Conservation (phyloP, 2,113 vertebrate genomes). For the Felis chaus region DNA sequence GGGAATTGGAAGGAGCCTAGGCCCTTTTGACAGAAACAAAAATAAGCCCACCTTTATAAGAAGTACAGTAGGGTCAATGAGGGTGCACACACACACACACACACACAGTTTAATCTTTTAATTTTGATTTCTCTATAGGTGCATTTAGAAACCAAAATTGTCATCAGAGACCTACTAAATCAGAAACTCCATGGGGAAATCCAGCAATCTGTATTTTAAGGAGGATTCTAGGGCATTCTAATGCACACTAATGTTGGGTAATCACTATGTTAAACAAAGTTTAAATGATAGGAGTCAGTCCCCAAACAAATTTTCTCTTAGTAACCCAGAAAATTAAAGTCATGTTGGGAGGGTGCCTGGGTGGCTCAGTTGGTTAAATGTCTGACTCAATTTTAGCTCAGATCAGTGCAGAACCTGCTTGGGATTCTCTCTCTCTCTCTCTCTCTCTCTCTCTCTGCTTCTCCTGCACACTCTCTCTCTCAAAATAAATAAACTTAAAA, state of each 20-base stretch:
- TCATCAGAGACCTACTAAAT: not conserved
- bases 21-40: not conserved
- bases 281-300: not conserved
- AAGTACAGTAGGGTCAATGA: not conserved
- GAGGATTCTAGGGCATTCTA: not conserved
- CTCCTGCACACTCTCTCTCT: too few relatives aligned
- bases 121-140: not conserved
- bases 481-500: too few relatives aligned
- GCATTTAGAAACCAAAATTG: not conserved
- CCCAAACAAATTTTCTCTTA: not conserved
- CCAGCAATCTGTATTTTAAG: not conserved
- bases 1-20: not conserved
- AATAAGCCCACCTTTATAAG: not conserved
- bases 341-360: not conserved
- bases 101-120: not conserved
- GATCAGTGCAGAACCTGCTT: too few relatives aligned
- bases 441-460: too few relatives aligned
- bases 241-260: not conserved
- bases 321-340: conserved; percentile 4
- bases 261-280: not conserved
- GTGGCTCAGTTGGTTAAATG: too few relatives aligned
- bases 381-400: too few relatives aligned
- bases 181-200: not conserved
- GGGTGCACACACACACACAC: not conserved
- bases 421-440: too few relatives aligned